These are phyloP conservation scores for Podarcis muralis DNA, from an alignment of 2,113 vertebrate genomes.

Conservation along the genomic window DNA sequence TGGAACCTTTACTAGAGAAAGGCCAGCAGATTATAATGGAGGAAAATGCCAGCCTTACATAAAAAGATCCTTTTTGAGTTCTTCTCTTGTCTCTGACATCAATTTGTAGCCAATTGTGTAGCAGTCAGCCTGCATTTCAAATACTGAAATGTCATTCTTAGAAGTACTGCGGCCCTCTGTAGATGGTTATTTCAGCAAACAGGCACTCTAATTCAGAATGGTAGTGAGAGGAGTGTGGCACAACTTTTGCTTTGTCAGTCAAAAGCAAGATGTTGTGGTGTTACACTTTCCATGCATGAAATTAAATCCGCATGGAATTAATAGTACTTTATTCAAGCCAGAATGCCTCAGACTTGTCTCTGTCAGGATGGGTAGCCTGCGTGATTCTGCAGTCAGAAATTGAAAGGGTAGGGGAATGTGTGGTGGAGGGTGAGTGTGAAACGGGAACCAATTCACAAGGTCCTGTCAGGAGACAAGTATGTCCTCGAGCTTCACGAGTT, in stretches of 20 bases:
- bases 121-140: neutral
- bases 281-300: neutral
- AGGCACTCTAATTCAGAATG: neutral
- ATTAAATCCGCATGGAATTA: neutral
- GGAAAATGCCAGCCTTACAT: constrained; percentile 20
- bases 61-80: neutral
- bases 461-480: too few species aligned
- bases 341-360: neutral
- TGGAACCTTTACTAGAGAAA: neutral
- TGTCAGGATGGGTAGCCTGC: too few species aligned
- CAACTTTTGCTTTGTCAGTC: neutral
- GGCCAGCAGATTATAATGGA: neutral
- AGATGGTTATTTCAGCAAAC: constrained; percentile 31
- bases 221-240: neutral
- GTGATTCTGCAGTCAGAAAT: too few species aligned
- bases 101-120: constrained; percentile 46
- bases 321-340: neutral
- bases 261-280: neutral
- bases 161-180: neutral
- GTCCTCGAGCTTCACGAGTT: too few species aligned
- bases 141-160: constrained; percentile 37
- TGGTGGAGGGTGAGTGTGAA: too few species aligned
- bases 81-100: constrained; percentile 35
- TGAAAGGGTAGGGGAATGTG: too few species aligned
- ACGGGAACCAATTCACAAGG: too few species aligned